Base-by-base conservation (phyloP, 2,113 vertebrate species). In the Oenanthe oenanthe region DNA sequence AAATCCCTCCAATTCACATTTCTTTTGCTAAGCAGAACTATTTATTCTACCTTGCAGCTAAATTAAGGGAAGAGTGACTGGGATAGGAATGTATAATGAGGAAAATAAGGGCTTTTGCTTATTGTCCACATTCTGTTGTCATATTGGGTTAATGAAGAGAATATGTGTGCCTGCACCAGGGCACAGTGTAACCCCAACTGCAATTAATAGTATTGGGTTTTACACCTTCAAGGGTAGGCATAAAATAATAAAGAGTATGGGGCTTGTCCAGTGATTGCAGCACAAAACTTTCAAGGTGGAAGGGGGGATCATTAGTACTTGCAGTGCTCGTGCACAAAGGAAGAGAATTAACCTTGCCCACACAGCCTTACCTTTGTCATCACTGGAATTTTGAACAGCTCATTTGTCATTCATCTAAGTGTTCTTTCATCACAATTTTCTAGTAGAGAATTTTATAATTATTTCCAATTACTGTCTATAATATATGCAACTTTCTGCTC, bases 351-450 rank as follows among this genome's bases (percentile, higher is more conserved):
- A 88, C 73, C 76, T 71, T 93, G 70, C 61, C 65, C 77, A 56
- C n/a, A 12, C 36, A 34, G 36, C 36, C 56, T 75, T 90, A 91
- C 95, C 72, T 96, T 88, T 92, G 71, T 60, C 84, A 91, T 47
- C 48, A 36, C 48, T 79, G 85, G 58, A 86, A 80, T 93, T 85
- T 70, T 48, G 53, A 91, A 47, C 56, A 84, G 60, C 43, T 95
- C 71, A 66, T 80, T 96, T 88, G 80, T 89, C 95, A 96, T 83
- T 88, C 91, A 88, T 61, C 68, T 67, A 88, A 92, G 86, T 43
- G 77, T 12, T 86, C 67, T 95, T 96, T 95, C 75, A 93, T 95
- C 83, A 81, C 36, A 22, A 63, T 60, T 94, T 96, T 83, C 88
- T 57, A 85, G 67, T 56, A 70, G 8, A 31, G 45, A 43, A 61